phyloP scores from a whole-genome alignment of 2,797 vertebrate genomes.

The Tauraco hartlaubi region DNA sequence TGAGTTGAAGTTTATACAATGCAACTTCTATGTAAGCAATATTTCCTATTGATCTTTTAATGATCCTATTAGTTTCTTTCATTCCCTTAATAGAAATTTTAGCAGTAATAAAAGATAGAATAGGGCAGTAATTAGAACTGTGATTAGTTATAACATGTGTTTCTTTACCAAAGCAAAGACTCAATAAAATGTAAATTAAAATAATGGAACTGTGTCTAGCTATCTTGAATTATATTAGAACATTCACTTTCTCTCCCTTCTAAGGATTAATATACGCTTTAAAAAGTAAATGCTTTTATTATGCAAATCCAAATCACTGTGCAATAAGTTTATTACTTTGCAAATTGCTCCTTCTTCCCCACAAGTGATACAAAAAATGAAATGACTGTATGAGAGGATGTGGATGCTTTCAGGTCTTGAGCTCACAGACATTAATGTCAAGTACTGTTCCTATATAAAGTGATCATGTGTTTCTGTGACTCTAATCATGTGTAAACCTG shows the following conservation, averaged over 20 bases:
- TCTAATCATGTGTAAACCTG: not conserved
- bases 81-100: conserved; percentile 69
- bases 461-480: not conserved
- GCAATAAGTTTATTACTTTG: conserved; percentile 32
- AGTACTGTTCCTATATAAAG: not conserved
- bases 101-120: conserved; percentile 69
- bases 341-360: conserved; percentile 30
- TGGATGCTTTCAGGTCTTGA: not conserved
- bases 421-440: not conserved
- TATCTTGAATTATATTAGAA: conserved; percentile 50
- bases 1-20: conserved; percentile 32
- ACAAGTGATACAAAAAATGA: not conserved
- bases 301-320: conserved; percentile 48
- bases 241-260: conserved; percentile 22
- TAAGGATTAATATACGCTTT: conserved; percentile 29
- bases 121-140: conserved; percentile 61
- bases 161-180: conserved; percentile 59
- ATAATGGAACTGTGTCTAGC: conserved; percentile 51
- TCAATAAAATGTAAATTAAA: conserved; percentile 64
- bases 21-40: conserved; percentile 50
- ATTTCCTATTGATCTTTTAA: conserved; percentile 72
- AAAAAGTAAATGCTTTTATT: conserved; percentile 64
- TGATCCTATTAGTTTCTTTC: conserved; percentile 65
- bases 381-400: not conserved
- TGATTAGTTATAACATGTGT: conserved; percentile 62